Percentiles rank a stretch among this genome's conserved stretches.
phyloP scores from a whole-genome alignment of 2,888 invertebrate genomes.

The Eupithecia dodoneata region DNA sequence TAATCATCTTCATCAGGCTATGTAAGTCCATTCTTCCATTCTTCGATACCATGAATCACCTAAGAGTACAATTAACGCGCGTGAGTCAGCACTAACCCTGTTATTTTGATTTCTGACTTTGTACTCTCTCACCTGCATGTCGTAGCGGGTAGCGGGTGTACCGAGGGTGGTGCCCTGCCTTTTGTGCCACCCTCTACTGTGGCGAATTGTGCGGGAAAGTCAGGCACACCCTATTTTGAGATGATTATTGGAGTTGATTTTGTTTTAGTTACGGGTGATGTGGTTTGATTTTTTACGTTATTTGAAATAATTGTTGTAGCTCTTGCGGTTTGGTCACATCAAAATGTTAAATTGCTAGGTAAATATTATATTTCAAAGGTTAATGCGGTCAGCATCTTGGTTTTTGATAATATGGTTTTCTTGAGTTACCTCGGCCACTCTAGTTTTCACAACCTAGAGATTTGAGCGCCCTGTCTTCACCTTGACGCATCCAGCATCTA shows the following conservation, averaged over 20 bases:
- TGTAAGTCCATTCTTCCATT: neutral
- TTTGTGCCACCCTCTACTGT: conserved; percentile 8
- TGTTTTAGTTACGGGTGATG: neutral
- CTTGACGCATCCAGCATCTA: too few relatives aligned
- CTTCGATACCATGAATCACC: neutral
- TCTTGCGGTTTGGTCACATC: too few relatives aligned
- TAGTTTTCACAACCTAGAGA: too few relatives aligned
- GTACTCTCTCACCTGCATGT: neutral
- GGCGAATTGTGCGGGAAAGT: conserved; percentile 6
- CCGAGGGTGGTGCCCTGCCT: neutral
- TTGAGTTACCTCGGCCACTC: neutral
- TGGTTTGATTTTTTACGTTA: neutral
- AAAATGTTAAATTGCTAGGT: too few relatives aligned
- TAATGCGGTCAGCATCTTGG: neutral
- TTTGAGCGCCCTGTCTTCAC: too few relatives aligned
- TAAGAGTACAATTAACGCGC: conserved; percentile 5
- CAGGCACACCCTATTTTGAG: conserved; percentile 11
- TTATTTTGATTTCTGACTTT: conserved; percentile 7
- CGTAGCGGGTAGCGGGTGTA: neutral
- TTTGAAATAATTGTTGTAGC: neutral
- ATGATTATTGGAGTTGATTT: conserved; percentile 18
- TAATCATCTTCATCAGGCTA: too few relatives aligned
- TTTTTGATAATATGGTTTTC: neutral
- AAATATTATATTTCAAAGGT: too few relatives aligned
- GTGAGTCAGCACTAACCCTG: conserved; percentile 8